Evolutionary conservation across 2,113 vertebrate species (phyloP).

Genomic region (Periophthalmodon schlosseri): DNA sequence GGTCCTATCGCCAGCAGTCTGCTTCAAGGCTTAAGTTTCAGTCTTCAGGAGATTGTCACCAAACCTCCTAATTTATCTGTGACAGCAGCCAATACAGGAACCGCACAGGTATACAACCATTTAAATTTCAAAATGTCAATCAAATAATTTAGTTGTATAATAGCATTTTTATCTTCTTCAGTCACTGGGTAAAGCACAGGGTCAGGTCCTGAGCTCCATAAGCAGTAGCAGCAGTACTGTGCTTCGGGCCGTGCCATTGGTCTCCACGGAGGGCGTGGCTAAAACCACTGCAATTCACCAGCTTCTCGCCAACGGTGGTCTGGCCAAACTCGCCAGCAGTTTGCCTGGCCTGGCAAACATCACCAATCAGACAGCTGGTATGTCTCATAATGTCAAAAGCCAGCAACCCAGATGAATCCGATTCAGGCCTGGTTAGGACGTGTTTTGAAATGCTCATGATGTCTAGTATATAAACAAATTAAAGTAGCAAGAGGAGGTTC

Average conservation of each 20-base stretch:
- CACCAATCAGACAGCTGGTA: constrained; percentile 90
- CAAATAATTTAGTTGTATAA: background rate
- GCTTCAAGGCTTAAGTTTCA: constrained; percentile 96
- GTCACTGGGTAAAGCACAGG: constrained; percentile 80
- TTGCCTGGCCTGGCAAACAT: constrained; percentile 92
- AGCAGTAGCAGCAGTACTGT: constrained; percentile 79
- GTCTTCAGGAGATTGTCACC: constrained; percentile 92
- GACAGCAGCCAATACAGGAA: constrained; percentile 77
- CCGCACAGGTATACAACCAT: constrained; percentile 53
- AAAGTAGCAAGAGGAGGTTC: background rate
- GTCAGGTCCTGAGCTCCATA: constrained; percentile 80
- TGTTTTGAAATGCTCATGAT: constrained; percentile 52
- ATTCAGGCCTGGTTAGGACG: constrained; percentile 52
- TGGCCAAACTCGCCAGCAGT: constrained; percentile 92
- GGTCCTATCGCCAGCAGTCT: constrained; percentile 95
- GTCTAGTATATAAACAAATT: constrained; percentile 31
- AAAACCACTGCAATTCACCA: constrained; percentile 96
- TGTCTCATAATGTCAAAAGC: constrained; percentile 72
- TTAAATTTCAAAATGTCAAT: background rate
- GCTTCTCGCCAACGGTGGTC: constrained; percentile 89
- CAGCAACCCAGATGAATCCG: constrained; percentile 73
- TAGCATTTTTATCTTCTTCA: constrained; percentile 40
- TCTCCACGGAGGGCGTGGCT: constrained; percentile 80
- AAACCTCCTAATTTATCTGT: constrained; percentile 83
- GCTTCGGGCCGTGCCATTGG: constrained; percentile 88